Percentiles rank a stretch among this genome's conserved stretches.
Evolutionary conservation across 2,888 invertebrate species (phyloP).

Genomic region (Callimorpha dominula): DNA sequence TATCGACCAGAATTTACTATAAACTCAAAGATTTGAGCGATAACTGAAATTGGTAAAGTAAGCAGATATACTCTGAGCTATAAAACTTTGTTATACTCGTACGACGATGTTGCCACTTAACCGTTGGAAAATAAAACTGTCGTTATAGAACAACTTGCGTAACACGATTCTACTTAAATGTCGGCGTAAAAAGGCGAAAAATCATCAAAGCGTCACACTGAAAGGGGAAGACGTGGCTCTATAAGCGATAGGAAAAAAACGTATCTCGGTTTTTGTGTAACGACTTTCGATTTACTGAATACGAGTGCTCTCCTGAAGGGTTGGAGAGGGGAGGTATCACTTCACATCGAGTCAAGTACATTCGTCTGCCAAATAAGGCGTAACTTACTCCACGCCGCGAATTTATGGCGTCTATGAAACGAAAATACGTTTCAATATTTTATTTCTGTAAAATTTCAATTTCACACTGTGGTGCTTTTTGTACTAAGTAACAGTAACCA

Average conservation of each 20-base stretch:
- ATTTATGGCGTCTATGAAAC: conserved; percentile 70
- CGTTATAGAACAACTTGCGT: conserved; percentile 15
- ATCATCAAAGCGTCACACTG: conserved; percentile 69
- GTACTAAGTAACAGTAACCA: conserved; percentile 50
- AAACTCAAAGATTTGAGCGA: conserved; percentile 6
- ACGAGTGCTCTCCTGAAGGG: conserved; percentile 79
- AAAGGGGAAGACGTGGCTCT: conserved; percentile 68
- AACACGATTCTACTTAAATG: conserved; percentile 44
- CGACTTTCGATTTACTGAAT: conserved; percentile 82
- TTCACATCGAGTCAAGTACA: conserved; percentile 74
- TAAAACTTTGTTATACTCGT: conserved; percentile 14
- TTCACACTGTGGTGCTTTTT: conserved; percentile 70
- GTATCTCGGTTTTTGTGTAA: conserved; percentile 81
- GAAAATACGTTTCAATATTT: conserved; percentile 64
- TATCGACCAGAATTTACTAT: conserved; percentile 7
- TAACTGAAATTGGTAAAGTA: conserved; percentile 14
- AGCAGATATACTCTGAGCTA: neutral
- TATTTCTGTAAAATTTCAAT: conserved; percentile 75
- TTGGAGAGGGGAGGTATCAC: conserved; percentile 76
- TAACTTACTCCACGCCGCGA: conserved; percentile 71
- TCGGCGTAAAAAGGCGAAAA: conserved; percentile 64
- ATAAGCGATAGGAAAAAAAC: conserved; percentile 73
- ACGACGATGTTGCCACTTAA: conserved; percentile 1
- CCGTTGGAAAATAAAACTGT: conserved; percentile 13
- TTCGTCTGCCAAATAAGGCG: conserved; percentile 81